Base-by-base conservation (phyloP, 2,888 invertebrate species). In the Therioaphis trifolii region DNA sequence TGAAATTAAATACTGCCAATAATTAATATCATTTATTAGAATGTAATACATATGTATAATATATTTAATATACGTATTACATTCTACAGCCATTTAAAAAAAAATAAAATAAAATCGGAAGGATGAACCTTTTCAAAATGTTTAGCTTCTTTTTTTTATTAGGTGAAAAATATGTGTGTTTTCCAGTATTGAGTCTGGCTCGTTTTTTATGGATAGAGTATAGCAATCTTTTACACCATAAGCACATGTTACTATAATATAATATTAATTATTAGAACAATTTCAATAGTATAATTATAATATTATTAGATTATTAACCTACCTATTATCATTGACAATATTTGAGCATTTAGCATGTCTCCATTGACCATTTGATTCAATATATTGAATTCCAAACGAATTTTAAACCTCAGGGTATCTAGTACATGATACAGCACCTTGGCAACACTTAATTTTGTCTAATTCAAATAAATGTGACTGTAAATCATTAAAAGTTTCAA, bases 361-460 rank as follows among this genome's bases (percentile, higher is more conserved):
- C 63, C 29, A 63, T 29, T 15, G 15, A 63, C 63, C 63, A 63
- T 63, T 29, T 7, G 63, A 63, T 63, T 63, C 29, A 29, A 63
- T 15, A 29, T 63, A 63, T 18, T 63, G 63, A 15, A n/a, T 5
- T 4, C 29, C 63, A 63, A 63, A 63, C 9, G 24, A 58, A 58
- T 14, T 4, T 21, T 63, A 29, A 18, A 29, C 15, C 1, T 63
- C 18, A 29, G 29, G 18, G 58, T 58, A 24, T 15, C 29, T 35
- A 7, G 35, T 35, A 35, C 29, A 63, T 4, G 63, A 29, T 15
- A 63, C 7, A 29, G 14, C 15, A 18, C 63, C 63, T 63, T 63
- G 63, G 29, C 29, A 63, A 63, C 27, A 63, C 7, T 63, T 61
- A 15, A 61, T 61, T 27, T n/a, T n/a, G n/a, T n/a, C n/a, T n/a